These are phyloP conservation scores for Allophyes oxyacanthae DNA, from an alignment of 2,888 invertebrate genomes.

Conservation along the genomic window DNA sequence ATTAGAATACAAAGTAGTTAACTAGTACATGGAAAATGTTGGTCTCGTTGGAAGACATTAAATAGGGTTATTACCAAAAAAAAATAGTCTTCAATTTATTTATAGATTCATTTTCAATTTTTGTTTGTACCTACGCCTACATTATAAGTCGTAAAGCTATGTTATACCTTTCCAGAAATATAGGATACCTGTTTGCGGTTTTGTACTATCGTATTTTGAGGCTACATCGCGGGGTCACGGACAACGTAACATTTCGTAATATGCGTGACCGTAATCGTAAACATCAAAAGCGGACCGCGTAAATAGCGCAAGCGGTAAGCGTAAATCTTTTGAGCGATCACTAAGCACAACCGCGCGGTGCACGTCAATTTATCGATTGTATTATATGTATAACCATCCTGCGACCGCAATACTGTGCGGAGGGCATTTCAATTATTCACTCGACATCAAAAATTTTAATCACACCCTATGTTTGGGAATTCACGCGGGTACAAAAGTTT, in stretches of 20 bases:
- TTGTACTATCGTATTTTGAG: slow-evolving; percentile 56
- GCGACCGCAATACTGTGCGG: slow-evolving; percentile 63
- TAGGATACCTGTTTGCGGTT: slow-evolving; percentile 38
- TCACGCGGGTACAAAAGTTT: slow-evolving; percentile 21
- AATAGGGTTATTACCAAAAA: background rate
- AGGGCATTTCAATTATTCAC: slow-evolving; percentile 74
- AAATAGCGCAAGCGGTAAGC: slow-evolving; percentile 71
- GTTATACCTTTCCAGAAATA: slow-evolving; percentile 27
- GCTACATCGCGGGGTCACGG: slow-evolving; percentile 65
- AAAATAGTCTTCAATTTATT: slow-evolving; percentile 5
- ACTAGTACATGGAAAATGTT: slow-evolving; percentile 1
- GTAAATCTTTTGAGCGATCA: slow-evolving; percentile 76
- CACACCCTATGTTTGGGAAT: slow-evolving; percentile 39
- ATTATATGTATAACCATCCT: slow-evolving; percentile 65
- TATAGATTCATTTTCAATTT: background rate
- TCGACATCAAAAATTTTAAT: slow-evolving; percentile 63
- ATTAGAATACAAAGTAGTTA: slow-evolving; percentile 56
- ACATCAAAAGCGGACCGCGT: slow-evolving; percentile 73
- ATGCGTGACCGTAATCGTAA: slow-evolving; percentile 79
- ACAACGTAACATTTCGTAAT: slow-evolving; percentile 65
- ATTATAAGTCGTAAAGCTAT: slow-evolving; percentile 5
- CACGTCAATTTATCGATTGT: slow-evolving; percentile 79
- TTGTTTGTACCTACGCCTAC: background rate
- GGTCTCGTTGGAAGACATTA: background rate
- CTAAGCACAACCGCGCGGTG: slow-evolving; percentile 76